These are phyloP conservation scores for Mionectes olivaceus DNA, from an alignment of 2,797 vertebrate species.

Conservation along the genomic window DNA sequence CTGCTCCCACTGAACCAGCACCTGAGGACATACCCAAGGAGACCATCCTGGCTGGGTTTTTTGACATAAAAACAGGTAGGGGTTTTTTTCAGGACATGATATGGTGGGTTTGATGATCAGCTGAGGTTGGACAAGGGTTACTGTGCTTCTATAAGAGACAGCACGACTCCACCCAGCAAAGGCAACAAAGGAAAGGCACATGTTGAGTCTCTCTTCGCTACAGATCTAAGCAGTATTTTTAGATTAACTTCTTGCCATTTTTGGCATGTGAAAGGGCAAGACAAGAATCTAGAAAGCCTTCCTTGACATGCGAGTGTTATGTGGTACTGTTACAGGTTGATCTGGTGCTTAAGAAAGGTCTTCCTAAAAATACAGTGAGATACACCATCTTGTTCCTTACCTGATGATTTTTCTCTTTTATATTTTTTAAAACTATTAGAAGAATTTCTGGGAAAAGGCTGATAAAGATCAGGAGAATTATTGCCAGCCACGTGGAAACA, in stretches of 20 bases:
- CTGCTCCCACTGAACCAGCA: neutral
- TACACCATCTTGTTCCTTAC: constrained; percentile 78
- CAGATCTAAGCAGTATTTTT: constrained; percentile 52
- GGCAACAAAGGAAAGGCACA: neutral
- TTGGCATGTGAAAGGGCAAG: constrained; percentile 52
- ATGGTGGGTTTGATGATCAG: neutral
- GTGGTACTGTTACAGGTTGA: neutral
- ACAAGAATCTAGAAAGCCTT: constrained; percentile 61
- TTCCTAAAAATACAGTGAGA: constrained; percentile 13
- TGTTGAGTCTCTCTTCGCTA: constrained; percentile 27
- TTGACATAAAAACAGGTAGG: neutral
- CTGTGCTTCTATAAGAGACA: neutral
- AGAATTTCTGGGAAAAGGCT: constrained; percentile 96
- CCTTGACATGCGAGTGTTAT: constrained; percentile 14
- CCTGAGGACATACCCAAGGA: neutral
- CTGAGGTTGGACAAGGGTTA: neutral
- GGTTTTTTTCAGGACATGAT: neutral
- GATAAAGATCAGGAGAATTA: constrained; percentile 94
- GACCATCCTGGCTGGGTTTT: fast-evolving
- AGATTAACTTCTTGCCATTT: constrained; percentile 57
- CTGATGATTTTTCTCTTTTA: constrained; percentile 85
- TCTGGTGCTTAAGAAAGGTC: constrained; percentile 18
- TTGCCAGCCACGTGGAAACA: constrained; percentile 92
- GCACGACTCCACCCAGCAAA: neutral
- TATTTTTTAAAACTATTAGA: constrained; percentile 86